These are phyloP conservation scores for Hypomecis atomaria DNA, from an alignment of 2,888 invertebrate species.

Conservation along the genomic window DNA sequence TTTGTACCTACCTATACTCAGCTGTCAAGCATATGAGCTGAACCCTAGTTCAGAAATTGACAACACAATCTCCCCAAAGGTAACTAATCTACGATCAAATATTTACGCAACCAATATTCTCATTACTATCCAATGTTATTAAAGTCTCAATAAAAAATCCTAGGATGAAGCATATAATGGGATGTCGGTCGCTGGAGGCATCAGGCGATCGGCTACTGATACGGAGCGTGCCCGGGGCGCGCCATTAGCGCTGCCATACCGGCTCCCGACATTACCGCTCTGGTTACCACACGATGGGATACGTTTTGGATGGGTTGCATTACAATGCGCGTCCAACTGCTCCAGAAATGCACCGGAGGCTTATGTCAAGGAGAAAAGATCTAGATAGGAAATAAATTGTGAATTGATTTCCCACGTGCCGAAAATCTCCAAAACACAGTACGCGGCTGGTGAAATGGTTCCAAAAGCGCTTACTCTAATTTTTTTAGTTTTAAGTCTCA, in stretches of 20 bases:
- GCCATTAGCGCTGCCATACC: constrained; percentile 73
- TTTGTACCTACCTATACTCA: too few relatives aligned
- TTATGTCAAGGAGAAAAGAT: too few relatives aligned
- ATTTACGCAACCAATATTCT: constrained; percentile 21
- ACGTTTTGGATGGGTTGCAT: not conserved
- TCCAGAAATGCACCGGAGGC: too few relatives aligned
- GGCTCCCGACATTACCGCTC: constrained; percentile 65
- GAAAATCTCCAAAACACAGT: too few relatives aligned
- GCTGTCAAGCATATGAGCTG: too few relatives aligned
- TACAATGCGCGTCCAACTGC: too few relatives aligned
- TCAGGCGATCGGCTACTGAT: constrained; percentile 63
- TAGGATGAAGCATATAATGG: constrained; percentile 53
- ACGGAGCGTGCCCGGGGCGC: constrained; percentile 67
- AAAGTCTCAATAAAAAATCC: constrained; percentile 45
- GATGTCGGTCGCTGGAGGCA: constrained; percentile 49
- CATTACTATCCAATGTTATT: constrained; percentile 28
- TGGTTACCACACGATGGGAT: constrained; percentile 48
- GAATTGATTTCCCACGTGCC: too few relatives aligned
- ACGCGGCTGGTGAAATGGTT: too few relatives aligned
- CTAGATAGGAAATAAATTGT: too few relatives aligned
- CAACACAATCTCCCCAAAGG: not conserved
- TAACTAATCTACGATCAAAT: constrained; percentile 19
- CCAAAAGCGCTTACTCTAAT: too few relatives aligned
- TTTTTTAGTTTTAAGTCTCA: too few relatives aligned
- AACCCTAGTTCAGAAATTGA: not conserved